A percentile compares a stretch with the other conserved stretches of the same genome.
Conservation (phyloP, 2,888 invertebrate species). For the Sarcophaga variegata region DNA sequence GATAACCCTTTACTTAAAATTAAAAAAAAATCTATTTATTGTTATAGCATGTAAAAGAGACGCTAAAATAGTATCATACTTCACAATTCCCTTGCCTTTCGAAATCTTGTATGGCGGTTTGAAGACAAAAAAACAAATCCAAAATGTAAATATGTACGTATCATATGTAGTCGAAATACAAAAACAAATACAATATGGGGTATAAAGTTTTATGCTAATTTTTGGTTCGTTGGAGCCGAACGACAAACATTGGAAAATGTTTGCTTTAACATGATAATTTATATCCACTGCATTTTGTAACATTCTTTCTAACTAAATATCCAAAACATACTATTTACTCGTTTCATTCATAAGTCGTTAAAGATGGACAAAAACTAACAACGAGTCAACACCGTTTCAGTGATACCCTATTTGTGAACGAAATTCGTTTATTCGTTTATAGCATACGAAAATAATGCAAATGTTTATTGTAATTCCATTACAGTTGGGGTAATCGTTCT, state of each 20-base stretch:
- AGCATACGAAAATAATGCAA: too few species aligned
- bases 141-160: neutral
- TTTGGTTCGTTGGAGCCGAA: constrained; percentile 43
- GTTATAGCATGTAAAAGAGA: too few species aligned
- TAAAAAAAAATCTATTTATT: too few species aligned
- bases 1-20: too few species aligned
- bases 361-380: too few species aligned
- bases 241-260: constrained; percentile 26
- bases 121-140: neutral
- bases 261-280: constrained; percentile 21
- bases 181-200: neutral
- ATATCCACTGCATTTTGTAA: constrained; percentile 1
- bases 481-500: too few species aligned
- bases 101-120: neutral
- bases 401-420: too few species aligned
- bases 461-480: too few species aligned
- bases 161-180: neutral
- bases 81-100: too few species aligned
- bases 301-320: neutral
- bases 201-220: constrained; percentile 29
- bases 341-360: neutral
- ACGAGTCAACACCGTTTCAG: too few species aligned
- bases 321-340: neutral
- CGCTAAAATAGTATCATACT: too few species aligned
- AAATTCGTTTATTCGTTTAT: too few species aligned